These are phyloP conservation scores for Alethe diademata DNA, from an alignment of 2,113 vertebrate genomes.

Conservation along the genomic window DNA sequence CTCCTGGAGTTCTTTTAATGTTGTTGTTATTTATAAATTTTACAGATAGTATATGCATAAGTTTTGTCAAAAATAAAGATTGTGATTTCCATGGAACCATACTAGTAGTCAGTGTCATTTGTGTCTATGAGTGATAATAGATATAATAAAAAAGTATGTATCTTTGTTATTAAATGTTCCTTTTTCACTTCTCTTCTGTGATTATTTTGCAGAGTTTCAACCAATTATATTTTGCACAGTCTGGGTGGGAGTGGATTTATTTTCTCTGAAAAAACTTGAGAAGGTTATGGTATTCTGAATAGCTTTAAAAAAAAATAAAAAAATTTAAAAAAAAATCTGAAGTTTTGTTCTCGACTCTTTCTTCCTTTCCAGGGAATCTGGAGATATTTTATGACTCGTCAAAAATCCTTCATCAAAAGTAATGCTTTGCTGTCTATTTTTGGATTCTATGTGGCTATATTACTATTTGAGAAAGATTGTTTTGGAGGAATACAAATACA, in stretches of 20 bases:
- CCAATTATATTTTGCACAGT: not conserved
- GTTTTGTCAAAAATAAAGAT: conserved; percentile 38
- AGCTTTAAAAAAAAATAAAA: not conserved
- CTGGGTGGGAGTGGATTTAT: rapidly evolving
- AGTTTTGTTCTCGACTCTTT: not conserved
- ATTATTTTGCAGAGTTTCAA: not conserved
- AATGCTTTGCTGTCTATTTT: not conserved
- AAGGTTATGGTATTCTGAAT: not conserved
- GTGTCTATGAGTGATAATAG: not conserved
- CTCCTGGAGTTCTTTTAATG: not conserved
- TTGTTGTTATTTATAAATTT: conserved; percentile 3
- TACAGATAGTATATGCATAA: not conserved
- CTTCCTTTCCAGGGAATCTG: not conserved
- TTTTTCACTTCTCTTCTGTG: not conserved
- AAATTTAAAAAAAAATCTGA: not conserved
- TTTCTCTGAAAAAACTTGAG: not conserved
- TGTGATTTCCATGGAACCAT: not conserved
- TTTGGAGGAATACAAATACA: not conserved
- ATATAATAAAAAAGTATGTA: not conserved
- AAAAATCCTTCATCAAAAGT: not conserved
- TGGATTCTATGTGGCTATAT: not conserved
- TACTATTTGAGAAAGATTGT: not conserved
- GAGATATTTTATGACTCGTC: not conserved
- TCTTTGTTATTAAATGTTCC: not conserved
- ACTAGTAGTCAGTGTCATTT: not conserved